These are phyloP conservation scores for Champsocephalus gunnari DNA, from an alignment of 2,797 vertebrate species.

Conservation along the genomic window DNA sequence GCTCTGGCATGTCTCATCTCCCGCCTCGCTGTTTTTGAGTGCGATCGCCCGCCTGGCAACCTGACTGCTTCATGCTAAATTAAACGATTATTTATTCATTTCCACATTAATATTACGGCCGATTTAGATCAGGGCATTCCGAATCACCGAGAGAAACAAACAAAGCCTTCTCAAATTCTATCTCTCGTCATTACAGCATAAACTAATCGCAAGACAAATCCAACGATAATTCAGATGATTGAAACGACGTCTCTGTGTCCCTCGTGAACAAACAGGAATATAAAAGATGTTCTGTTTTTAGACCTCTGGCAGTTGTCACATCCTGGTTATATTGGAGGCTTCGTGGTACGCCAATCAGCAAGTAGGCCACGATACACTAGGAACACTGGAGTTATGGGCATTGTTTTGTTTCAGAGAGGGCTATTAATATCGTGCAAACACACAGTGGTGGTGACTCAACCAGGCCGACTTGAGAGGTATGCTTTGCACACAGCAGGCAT, in stretches of 20 bases:
- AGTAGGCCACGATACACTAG: conserved; percentile 67
- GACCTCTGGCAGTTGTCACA: conserved; percentile 34
- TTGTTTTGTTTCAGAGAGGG: conserved; percentile 37
- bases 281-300: conserved; percentile 32
- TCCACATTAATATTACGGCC: too few species aligned
- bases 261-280: conserved; percentile 30
- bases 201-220: conserved; percentile 11
- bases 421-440: conserved; percentile 75
- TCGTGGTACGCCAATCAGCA: conserved; percentile 56
- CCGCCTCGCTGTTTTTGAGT: background rate
- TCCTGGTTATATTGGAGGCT: conserved; percentile 30
- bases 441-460: conserved; percentile 72
- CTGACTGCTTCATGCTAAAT: background rate
- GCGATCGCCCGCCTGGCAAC: background rate
- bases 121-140: background rate
- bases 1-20: conserved; percentile 3
- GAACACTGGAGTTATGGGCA: conserved; percentile 34
- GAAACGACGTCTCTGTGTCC: conserved; percentile 13
- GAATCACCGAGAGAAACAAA: background rate
- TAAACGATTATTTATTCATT: background rate
- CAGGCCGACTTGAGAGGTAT: conserved; percentile 72
- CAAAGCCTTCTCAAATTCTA: background rate
- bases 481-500: conserved; percentile 55
- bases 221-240: conserved; percentile 16
- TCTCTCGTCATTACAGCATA: background rate